Evolutionary conservation across 2,113 vertebrate genomes (phyloP), one percentile per base, ranked within the genome.

Genomic region (Leptodactylus fuscus): DNA sequence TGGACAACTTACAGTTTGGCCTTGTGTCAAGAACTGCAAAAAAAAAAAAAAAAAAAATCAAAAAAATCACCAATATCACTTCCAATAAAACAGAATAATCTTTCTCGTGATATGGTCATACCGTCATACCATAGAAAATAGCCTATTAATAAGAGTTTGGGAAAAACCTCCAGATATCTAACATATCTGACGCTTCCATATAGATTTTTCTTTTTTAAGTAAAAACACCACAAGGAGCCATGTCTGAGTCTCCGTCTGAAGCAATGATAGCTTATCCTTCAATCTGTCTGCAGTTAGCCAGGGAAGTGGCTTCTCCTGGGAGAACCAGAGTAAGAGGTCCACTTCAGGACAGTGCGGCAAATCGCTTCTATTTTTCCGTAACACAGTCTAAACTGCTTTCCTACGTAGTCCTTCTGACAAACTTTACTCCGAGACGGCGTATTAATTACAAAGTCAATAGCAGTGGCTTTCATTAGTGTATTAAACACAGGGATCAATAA

Each of bases 391-490:
- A 90, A 88, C 81, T 88, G 90, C 70, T 58, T 62, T 75, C n/a
- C 46, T 74, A 83, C 82, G 27, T 78, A 67, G 46, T 77, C 11
- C 38, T 18, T 9, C 73, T 51, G 83, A 34, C 83, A 20, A 78
- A 69, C 82, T 85, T 93, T 90, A 93, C 94, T 94, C 92, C 92
- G 90, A 91, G 91, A 94, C 91, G 92, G 93, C 92, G 87, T 94
- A 94, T 95, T 95, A 94, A 94, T 95, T 94, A 93, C 90, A 81
- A 81, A 91, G 91, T 95, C 94, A 60, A 94, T 95, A 93, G 89
- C 87, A 67, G 90, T 85, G 92, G 91, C 91, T 93, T 94, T 95
- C 93, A 93, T 95, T 95, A 93, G 93, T 89, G 92, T 94, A 94
- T 93, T 94, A 94, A 94, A 94, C 91, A 92, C 90, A 89, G 89